A percentile compares a stretch with the other conserved stretches of the same genome.
Conservation (phyloP, 1,140 invertebrate species). For the Halictus rubicundus region DNA sequence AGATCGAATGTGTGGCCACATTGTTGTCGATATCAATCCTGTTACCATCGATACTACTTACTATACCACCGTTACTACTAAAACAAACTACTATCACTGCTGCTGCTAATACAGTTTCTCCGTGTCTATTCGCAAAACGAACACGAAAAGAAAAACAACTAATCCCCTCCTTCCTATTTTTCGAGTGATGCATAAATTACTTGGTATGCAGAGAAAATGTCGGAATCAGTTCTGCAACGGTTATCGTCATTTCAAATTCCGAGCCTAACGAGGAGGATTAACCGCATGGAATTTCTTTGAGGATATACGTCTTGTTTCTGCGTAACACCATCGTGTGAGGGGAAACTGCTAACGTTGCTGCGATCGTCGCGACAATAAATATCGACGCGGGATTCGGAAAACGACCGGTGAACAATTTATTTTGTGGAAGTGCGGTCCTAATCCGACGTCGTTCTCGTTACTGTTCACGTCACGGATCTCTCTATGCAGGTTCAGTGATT, state of each 20-base stretch:
- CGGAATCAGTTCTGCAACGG: conserved; percentile 51
- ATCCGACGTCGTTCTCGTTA: conserved; percentile 10
- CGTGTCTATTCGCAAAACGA: background rate
- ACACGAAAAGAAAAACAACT: background rate
- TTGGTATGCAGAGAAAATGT: conserved; percentile 50
- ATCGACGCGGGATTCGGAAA: conserved; percentile 65
- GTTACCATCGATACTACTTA: conserved; percentile 13
- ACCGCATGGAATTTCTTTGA: conserved; percentile 73
- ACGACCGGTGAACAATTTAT: conserved; percentile 50
- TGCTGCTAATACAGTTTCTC: conserved; percentile 22
- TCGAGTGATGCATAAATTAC: conserved; percentile 52
- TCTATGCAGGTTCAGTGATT: conserved; percentile 14
- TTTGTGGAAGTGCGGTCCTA: conserved; percentile 43
- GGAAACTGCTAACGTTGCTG: conserved; percentile 62
- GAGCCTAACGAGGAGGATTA: conserved; percentile 68
- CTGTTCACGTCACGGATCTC: conserved; percentile 15
- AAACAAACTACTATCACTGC: conserved; percentile 8
- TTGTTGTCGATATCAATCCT: background rate
- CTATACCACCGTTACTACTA: conserved; percentile 1
- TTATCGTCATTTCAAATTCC: conserved; percentile 60
- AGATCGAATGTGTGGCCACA: background rate
- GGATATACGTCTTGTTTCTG: conserved; percentile 65
- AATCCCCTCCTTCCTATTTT: conserved; percentile 25
- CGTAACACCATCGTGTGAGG: conserved; percentile 62
- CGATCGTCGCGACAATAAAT: conserved; percentile 65